Evolutionary conservation across 2,797 vertebrate species (phyloP).

Genomic region (Malacoraja senta): DNA sequence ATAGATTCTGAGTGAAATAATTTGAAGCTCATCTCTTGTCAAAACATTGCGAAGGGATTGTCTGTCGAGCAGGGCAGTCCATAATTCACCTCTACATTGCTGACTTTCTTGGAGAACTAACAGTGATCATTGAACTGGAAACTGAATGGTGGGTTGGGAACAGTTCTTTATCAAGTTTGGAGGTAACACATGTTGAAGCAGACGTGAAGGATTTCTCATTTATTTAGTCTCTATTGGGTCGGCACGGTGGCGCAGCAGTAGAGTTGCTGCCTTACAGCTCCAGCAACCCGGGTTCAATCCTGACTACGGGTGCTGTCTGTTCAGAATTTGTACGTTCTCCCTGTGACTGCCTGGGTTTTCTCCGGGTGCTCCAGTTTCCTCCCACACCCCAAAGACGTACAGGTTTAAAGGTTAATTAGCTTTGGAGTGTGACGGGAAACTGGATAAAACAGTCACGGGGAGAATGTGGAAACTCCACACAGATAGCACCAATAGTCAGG

Average conservation of each 20-base stretch:
- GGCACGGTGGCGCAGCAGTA: neutral
- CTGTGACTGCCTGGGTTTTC: too few species aligned
- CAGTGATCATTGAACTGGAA: neutral
- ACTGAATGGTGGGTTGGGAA: neutral
- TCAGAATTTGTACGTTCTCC: too few species aligned
- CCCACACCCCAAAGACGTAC: too few species aligned
- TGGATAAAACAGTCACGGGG: too few species aligned
- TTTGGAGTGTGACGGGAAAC: too few species aligned
- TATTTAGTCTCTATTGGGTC: neutral
- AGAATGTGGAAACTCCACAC: too few species aligned
- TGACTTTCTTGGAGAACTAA: neutral
- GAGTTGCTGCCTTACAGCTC: too few species aligned
- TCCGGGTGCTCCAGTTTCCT: too few species aligned
- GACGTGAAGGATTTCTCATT: neutral
- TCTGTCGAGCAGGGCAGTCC: neutral
- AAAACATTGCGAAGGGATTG: neutral
- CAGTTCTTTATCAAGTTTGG: neutral
- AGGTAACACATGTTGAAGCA: neutral
- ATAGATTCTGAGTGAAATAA: neutral
- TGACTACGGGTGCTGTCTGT: too few species aligned
- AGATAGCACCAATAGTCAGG: too few species aligned
- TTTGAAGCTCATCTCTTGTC: neutral
- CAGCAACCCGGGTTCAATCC: too few species aligned
- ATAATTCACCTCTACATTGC: neutral
- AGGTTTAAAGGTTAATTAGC: too few species aligned